phyloP scores from a whole-genome alignment of 2,797 vertebrate genomes.

The Brotula barbata region DNA sequence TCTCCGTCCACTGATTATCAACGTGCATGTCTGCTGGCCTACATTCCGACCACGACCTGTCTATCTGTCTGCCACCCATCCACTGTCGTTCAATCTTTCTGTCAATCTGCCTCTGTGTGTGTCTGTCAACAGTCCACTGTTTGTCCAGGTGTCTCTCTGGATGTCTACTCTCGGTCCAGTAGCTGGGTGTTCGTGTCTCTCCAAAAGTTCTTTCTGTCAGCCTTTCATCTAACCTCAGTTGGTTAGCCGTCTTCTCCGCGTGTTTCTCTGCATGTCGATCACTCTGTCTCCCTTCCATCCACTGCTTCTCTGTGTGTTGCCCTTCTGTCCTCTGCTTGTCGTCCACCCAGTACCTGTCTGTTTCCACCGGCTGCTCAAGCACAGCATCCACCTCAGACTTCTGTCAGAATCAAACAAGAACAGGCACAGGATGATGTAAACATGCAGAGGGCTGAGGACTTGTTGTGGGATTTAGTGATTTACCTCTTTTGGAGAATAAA shows the following conservation, averaged over 20 bases:
- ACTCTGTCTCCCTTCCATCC: slow-evolving; percentile 40
- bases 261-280: slow-evolving; percentile 44
- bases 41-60: slow-evolving; percentile 71
- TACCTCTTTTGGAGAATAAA: slow-evolving; percentile 74
- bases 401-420: slow-evolving; percentile 57
- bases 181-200: slow-evolving; percentile 46
- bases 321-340: slow-evolving; percentile 66
- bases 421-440: neutral
- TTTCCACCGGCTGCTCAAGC: slow-evolving; percentile 54
- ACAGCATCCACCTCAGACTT: slow-evolving; percentile 66
- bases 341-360: slow-evolving; percentile 62
- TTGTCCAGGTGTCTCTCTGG: slow-evolving; percentile 59
- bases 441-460: neutral
- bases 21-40: slow-evolving; percentile 50
- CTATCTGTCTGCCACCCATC: slow-evolving; percentile 69
- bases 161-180: slow-evolving; percentile 63
- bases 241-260: slow-evolving; percentile 18
- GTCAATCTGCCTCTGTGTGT: slow-evolving; percentile 76
- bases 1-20: slow-evolving; percentile 66
- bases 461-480: neutral
- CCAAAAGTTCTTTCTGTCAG: slow-evolving; percentile 52
- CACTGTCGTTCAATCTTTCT: slow-evolving; percentile 75
- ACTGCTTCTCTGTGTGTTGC: slow-evolving; percentile 49
- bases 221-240: slow-evolving; percentile 52
- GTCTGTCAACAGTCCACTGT: slow-evolving; percentile 76